Evolutionary conservation across 2,888 invertebrate genomes (phyloP).

Genomic region (Trichogramma evanescens): DNA sequence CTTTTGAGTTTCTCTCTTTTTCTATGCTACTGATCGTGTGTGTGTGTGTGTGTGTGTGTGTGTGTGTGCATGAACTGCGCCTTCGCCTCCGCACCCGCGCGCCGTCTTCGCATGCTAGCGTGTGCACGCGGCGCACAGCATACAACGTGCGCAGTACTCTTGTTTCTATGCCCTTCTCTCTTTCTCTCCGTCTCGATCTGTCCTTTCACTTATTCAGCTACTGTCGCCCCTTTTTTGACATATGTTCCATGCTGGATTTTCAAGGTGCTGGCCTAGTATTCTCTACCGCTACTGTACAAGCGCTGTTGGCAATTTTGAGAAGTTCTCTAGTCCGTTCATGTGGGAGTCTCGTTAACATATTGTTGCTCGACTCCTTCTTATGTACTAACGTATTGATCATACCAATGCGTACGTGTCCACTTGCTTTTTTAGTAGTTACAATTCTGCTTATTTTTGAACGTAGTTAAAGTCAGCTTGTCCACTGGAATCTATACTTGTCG

Average conservation of each 20-base stretch:
- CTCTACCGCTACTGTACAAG: too few relatives aligned
- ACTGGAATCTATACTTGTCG: too few relatives aligned
- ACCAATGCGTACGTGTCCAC: too few relatives aligned
- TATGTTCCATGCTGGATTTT: conserved; percentile 6
- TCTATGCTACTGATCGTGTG: neutral
- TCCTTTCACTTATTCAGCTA: neutral
- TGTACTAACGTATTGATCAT: too few relatives aligned
- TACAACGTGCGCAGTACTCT: neutral
- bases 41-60: neutral
- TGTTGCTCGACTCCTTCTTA: too few relatives aligned
- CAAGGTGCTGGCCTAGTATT: conserved; percentile 7
- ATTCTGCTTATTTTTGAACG: too few relatives aligned
- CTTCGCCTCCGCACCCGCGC: neutral
- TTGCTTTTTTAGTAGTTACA: too few relatives aligned
- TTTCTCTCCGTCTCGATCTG: neutral
- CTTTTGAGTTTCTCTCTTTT: conserved; percentile 4
- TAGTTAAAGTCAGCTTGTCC: too few relatives aligned
- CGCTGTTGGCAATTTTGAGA: too few relatives aligned
- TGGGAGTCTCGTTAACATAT: too few relatives aligned
- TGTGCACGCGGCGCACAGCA: neutral
- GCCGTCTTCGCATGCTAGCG: neutral
- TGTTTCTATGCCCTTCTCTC: neutral
- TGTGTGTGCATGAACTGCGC: neutral
- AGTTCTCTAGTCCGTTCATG: too few relatives aligned
- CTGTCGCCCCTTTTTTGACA: neutral